A percentile compares a stretch with the other conserved stretches of the same genome.
These are phyloP conservation scores for Sturmia bella DNA, from an alignment of 2,888 invertebrate species.

Conservation along the genomic window DNA sequence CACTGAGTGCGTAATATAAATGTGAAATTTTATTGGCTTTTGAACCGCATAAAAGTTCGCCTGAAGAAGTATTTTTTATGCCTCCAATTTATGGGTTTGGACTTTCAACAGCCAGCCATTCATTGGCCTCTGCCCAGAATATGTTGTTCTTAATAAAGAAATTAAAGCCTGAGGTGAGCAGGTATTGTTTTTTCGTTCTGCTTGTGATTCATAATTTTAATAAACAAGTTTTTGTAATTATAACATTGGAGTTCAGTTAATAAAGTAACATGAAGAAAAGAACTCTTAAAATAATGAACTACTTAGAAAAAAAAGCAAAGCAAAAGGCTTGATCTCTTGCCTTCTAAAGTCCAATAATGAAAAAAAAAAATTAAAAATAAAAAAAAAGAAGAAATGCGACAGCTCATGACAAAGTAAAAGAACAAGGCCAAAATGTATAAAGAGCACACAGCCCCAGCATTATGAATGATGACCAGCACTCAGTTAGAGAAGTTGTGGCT, in stretches of 20 bases:
- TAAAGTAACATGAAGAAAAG: background rate
- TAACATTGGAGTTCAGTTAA: constrained; percentile 29
- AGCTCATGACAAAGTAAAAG: constrained; percentile 32
- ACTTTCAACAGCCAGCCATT: constrained; percentile 9
- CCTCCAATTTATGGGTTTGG: background rate
- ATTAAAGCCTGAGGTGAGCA: constrained; percentile 33
- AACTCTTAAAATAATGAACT: constrained; percentile 52
- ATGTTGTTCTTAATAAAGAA: background rate
- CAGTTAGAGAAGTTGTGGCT: constrained; percentile 60
- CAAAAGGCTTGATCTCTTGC: constrained; percentile 51
- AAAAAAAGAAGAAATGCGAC: constrained; percentile 14
- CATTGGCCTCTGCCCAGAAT: constrained; percentile 7
- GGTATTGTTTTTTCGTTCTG: constrained; percentile 4
- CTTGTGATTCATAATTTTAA: constrained; percentile 7
- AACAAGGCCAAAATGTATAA: background rate
- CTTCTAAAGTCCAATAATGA: constrained; percentile 11
- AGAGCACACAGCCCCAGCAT: constrained; percentile 26
- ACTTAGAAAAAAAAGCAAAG: constrained; percentile 46
- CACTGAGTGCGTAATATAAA: background rate
- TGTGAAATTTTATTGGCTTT: background rate
- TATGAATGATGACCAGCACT: constrained; percentile 68
- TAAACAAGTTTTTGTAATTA: constrained; percentile 34
- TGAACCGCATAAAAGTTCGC: background rate
- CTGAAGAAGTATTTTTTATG: background rate
- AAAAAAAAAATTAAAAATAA: constrained; percentile 1